Evolutionary conservation across 2,797 vertebrate genomes (phyloP).

Genomic region (Sarcophilus harrisii): DNA sequence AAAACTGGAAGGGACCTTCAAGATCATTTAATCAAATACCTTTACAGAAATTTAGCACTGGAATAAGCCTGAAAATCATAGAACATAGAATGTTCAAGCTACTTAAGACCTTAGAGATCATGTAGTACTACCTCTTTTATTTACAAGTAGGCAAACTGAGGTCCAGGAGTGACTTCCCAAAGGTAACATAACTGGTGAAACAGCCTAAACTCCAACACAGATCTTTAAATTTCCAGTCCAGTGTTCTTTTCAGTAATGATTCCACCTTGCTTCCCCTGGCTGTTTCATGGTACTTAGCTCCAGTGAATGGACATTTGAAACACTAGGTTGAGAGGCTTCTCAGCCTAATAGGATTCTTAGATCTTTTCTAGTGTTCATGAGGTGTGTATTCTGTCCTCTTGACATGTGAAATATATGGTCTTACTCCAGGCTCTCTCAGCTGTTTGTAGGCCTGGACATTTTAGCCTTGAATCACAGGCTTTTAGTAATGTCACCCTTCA

Average conservation of each 20-base stretch:
- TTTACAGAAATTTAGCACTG: neutral
- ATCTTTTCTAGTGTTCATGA: neutral
- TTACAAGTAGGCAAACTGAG: neutral
- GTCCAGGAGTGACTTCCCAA: neutral
- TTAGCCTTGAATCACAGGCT: neutral
- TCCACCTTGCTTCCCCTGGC: neutral
- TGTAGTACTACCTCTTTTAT: neutral
- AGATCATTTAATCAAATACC: neutral
- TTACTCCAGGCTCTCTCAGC: neutral
- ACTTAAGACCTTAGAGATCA: neutral
- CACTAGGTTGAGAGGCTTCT: neutral
- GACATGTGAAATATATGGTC: neutral
- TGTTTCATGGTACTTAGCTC: neutral
- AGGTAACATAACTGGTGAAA: neutral
- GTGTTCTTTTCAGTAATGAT: neutral
- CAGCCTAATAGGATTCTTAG: neutral
- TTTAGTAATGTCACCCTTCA: neutral
- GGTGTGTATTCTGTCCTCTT: neutral
- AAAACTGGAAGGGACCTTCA: neutral
- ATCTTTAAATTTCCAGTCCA: neutral
- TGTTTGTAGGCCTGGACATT: neutral
- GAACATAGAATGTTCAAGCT: neutral
- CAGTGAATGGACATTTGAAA: neutral
- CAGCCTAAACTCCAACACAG: neutral
- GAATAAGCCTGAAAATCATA: neutral